These are phyloP conservation scores for Rhinolophus sinicus DNA, from an alignment of 2,113 vertebrate species.

Conservation along the genomic window DNA sequence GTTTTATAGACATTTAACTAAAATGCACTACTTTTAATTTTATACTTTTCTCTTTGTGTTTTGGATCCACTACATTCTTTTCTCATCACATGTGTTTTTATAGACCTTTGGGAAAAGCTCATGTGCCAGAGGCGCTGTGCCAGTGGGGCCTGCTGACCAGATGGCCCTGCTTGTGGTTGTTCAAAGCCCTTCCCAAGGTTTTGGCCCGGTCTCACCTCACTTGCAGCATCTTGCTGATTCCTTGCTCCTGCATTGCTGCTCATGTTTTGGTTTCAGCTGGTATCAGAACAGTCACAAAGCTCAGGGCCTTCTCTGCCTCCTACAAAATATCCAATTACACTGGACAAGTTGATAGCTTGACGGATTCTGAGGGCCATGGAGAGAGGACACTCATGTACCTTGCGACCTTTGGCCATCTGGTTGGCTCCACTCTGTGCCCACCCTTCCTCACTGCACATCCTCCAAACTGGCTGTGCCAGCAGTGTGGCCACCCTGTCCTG, in stretches of 20 bases:
- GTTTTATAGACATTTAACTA: conserved; percentile 29
- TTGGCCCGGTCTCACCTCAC: neutral
- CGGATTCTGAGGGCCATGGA: neutral
- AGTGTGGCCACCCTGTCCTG: neutral
- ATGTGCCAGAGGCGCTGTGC: neutral
- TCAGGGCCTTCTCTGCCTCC: neutral
- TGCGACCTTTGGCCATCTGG: neutral
- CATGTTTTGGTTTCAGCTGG: neutral
- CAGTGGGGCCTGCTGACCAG: neutral
- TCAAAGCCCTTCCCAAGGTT: neutral
- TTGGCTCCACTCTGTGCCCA: neutral
- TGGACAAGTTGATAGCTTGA: neutral
- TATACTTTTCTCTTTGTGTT: conserved; percentile 13
- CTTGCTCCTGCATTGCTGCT: neutral
- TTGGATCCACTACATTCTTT: neutral
- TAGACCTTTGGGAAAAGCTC: neutral
- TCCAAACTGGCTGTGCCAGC: neutral
- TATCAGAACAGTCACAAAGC: neutral
- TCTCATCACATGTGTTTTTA: neutral
- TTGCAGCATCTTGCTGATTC: neutral
- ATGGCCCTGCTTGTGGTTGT: neutral
- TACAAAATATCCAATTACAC: neutral
- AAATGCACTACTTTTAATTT: neutral
- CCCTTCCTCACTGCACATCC: neutral
- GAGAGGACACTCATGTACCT: neutral